Percentiles rank a stretch among this genome's conserved stretches.
phyloP scores from a whole-genome alignment of 1,140 invertebrate genomes.

The Ostrea denselamellosa region DNA sequence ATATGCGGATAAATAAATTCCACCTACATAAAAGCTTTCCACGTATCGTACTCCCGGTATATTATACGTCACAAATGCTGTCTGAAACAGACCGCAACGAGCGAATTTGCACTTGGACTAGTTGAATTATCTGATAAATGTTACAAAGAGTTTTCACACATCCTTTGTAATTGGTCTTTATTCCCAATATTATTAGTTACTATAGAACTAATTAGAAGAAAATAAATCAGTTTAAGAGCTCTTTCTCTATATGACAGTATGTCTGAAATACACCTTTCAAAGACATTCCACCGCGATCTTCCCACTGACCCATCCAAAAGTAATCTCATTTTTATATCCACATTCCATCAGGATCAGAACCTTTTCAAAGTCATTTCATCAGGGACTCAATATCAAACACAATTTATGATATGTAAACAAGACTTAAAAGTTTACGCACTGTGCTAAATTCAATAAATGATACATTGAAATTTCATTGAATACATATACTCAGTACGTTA shows the following conservation, averaged over 20 bases:
- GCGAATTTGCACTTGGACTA: not conserved
- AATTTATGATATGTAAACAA: not conserved
- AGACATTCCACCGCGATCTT: not conserved
- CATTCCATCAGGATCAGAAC: not conserved
- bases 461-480: not conserved
- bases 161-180: not conserved
- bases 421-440: not conserved
- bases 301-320: not conserved
- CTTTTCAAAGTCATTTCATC: not conserved
- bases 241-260: not conserved
- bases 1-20: not conserved
- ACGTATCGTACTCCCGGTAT: not conserved
- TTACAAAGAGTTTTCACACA: not conserved
- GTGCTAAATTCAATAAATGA: not conserved
- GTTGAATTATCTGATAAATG: not conserved
- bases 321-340: not conserved
- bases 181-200: not conserved
- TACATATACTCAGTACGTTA: not conserved
- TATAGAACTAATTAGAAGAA: not conserved
- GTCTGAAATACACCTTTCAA: conserved; percentile 8
- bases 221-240: not conserved
- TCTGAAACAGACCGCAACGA: conserved; percentile 9
- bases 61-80: not conserved
- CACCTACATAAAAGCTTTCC: not conserved
- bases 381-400: not conserved